These are phyloP conservation scores for Anastrepha ludens DNA, from an alignment of 1,140 invertebrate genomes.

Conservation along the genomic window DNA sequence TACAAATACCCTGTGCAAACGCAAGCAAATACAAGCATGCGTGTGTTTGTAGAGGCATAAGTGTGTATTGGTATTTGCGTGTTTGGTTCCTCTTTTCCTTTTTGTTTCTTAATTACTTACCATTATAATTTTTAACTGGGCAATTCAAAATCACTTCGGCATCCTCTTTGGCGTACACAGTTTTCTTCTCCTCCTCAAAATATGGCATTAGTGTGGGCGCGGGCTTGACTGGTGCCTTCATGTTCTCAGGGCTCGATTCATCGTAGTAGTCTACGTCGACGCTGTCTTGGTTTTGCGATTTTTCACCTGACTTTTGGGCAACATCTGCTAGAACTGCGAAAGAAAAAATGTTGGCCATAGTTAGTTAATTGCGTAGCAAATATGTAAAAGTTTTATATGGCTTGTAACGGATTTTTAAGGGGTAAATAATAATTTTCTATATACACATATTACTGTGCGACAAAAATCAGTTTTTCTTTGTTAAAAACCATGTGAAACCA, in stretches of 20 bases:
- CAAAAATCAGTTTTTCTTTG: no score
- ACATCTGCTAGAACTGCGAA: not conserved
- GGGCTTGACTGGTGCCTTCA: conserved; percentile 24
- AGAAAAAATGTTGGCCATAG: not conserved
- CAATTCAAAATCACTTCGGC: conserved; percentile 61
- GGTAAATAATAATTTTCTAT: no score
- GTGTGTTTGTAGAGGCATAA: not conserved
- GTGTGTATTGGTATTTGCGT: not conserved
- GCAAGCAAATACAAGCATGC: not conserved
- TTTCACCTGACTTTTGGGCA: conserved; percentile 21
- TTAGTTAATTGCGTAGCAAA: not conserved
- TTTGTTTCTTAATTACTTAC: conserved; percentile 57
- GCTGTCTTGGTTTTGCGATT: conserved; percentile 2
- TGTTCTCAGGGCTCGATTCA: conserved; percentile 56
- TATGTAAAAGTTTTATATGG: no score
- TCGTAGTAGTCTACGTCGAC: conserved; percentile 57
- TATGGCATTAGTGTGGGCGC: conserved; percentile 59
- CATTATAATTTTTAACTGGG: conserved; percentile 65
- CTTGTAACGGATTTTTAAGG: no score
- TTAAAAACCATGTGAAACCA: no score
- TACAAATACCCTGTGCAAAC: not conserved
- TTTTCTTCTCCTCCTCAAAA: conserved; percentile 60
- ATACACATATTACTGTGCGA: no score
- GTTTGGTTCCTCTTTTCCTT: not conserved
- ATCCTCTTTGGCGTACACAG: conserved; percentile 60